These are phyloP conservation scores for Scrobipalpa costella DNA, from an alignment of 2,888 invertebrate species.

Conservation along the genomic window DNA sequence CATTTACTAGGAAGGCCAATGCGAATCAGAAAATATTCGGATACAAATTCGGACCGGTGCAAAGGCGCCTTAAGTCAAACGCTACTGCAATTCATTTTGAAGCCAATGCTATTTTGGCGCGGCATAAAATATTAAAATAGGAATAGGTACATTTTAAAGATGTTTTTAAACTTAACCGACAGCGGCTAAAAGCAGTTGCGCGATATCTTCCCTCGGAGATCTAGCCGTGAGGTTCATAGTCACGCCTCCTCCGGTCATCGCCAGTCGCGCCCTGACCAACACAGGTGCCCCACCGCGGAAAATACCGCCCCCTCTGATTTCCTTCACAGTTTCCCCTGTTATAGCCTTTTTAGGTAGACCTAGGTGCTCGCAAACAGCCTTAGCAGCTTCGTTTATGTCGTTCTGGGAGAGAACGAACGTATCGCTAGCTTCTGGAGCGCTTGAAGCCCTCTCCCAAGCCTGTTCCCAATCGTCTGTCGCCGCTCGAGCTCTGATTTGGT, in stretches of 20 bases:
- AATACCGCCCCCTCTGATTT: conserved; percentile 82
- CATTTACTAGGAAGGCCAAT: no score
- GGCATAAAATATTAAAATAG: no score
- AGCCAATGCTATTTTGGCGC: no score
- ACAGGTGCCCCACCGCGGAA: conserved; percentile 96
- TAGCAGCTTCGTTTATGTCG: conserved; percentile 63
- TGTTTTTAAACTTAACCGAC: conserved; percentile 83
- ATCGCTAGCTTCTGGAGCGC: conserved; percentile 90
- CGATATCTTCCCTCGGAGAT: conserved; percentile 91
- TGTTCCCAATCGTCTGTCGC: conserved; percentile 76
- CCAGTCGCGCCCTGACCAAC: conserved; percentile 90
- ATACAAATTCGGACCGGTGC: no score
- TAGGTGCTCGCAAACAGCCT: conserved; percentile 67
- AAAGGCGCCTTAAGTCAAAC: no score
- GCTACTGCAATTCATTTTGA: no score
- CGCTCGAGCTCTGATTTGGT: conserved; percentile 62
- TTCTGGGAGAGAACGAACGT: conserved; percentile 91
- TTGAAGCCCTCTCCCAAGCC: conserved; percentile 89
- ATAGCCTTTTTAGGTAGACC: conserved; percentile 61
- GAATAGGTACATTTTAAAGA: no score
- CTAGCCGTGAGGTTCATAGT: conserved; percentile 96
- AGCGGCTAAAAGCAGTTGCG: conserved; percentile 92
- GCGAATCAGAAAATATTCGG: no score
- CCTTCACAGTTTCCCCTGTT: conserved; percentile 67
- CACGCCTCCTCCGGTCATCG: conserved; percentile 88